Base-by-base conservation (phyloP, 1,140 invertebrate genomes). In the Drosophila ficusphila region DNA sequence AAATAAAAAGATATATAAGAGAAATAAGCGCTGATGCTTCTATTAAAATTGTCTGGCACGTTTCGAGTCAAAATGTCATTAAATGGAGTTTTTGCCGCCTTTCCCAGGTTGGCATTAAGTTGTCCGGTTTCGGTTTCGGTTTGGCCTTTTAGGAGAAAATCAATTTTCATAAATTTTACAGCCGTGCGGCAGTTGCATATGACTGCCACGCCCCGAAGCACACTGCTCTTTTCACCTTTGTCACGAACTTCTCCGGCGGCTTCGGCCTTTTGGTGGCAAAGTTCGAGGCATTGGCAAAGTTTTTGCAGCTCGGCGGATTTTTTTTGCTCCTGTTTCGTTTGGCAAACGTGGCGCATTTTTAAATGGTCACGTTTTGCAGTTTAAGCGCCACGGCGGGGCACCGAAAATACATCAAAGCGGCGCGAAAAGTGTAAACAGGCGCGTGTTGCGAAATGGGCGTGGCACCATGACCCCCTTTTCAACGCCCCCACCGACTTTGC, bases 281-380 rank as follows among this genome's bases (percentile, higher is more conserved):
- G 67, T 41, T 78, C 27, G 46, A 56, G 46, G 79, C 42, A 58
- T 44, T 61, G 60, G 25, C 46, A 88, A 81, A 86, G 82, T 88
- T 88, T 81, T 81, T 70, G 0, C 21, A 23, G 27, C 34, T 23
- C 9, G 58, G 58, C 58, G 29, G 7, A 14, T 18, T 18, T 29
- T 48, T 14, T 6, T 12, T 39, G 11, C 33, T 25, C 6, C 11
- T 12, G 8, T 44, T 64, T 47, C 33, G 27, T 46, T 64, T 64
- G 76, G 76, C 81, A 76, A 82, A 86, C 81, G 73, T 82, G 62
- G 69, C 82, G 83, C 82, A 82, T 88, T 86, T 86, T 86, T 86
- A 86, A 86, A 86, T 86, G 82, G 82, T 86, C 82, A 86, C 82
- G 82, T 86, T 86, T 75, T 65, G 61, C 83, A 86, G 82, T 86